Evolutionary conservation across 92 coral and sea anemone species (phyloP), one percentile per base, ranked within the genome.

Genomic region (Montipora capitata): DNA sequence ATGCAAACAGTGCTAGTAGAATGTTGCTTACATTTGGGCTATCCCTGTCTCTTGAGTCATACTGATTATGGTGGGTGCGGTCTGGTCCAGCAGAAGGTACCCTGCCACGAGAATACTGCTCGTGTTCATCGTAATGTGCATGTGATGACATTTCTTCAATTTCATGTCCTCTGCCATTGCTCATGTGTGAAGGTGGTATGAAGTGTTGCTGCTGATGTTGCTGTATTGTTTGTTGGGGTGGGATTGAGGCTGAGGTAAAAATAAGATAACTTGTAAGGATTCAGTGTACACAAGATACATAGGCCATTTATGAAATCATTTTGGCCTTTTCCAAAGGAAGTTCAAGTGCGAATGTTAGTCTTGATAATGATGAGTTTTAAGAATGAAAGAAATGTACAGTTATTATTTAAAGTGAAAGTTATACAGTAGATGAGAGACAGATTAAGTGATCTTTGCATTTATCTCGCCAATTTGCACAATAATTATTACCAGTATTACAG

Each of bases 161-260:
- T 40, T 93, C 93, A 57, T 80, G 80, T 14, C 91, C 95, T 77
- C 94, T 93, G 6, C 94, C 94, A 73, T 91, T 93, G 56, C 91
- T 89, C 45, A 67, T 52, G 42, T 76, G 56, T 9, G 80, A 59
- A 11, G 77, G 10, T 9, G 49, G 85, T 7, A n/a, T 15, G 48
- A 6, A 67, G 7, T 56, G 87, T 27, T 81, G 86, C n/a, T 88
- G 95, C 49, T 56, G 35, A 1, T 92, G 94, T 64, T 80, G 91
- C 68, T 38, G 81, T 63, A 71, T 77, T n/a, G 77, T 52, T 43
- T 66, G 80, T 11, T 69, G 83, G 8, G 35, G 83, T 17, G 90
- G 93, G 39, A 43, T 17, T 77, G 84, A 49, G 9, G 75, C 81
- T 90, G 3, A 73, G 11, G 15, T 4, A 57, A 40, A 8, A 84